A percentile compares a stretch with the other conserved stretches of the same genome.
Conservation (phyloP, 1,140 invertebrate genomes). For the Frieseomelitta varia region DNA sequence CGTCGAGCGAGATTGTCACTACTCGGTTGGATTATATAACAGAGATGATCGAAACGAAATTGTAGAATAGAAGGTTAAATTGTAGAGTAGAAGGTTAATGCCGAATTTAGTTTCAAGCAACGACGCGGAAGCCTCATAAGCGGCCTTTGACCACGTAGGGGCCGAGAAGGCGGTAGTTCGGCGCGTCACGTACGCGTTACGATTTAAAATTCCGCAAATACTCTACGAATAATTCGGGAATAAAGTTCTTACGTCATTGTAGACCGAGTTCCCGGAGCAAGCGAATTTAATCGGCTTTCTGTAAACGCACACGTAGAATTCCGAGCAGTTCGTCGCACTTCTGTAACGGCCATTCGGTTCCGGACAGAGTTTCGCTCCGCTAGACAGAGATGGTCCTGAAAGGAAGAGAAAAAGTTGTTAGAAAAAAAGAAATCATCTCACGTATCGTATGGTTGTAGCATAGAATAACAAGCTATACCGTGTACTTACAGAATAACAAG, state of each 20-base stretch:
- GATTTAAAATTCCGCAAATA: constrained; percentile 54
- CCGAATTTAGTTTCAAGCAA: constrained; percentile 29
- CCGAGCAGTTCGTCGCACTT: constrained; percentile 85
- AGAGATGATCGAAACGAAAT: too few species aligned
- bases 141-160: constrained; percentile 5
- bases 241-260: constrained; percentile 84
- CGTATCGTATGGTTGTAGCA: too few species aligned
- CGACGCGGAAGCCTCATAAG: background rate
- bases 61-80: background rate
- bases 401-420: background rate
- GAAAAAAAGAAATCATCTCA: too few species aligned
- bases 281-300: constrained; percentile 84
- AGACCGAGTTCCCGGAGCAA: constrained; percentile 85
- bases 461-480: too few species aligned
- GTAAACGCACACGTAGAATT: constrained; percentile 85
- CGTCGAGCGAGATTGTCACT: too few species aligned
- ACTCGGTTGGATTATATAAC: background rate
- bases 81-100: background rate
- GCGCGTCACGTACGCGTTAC: background rate
- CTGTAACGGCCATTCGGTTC: constrained; percentile 83
- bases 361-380: constrained; percentile 79
- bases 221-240: constrained; percentile 23
- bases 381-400: constrained; percentile 77
- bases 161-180: background rate
- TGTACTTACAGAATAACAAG: too few species aligned